Percentiles rank a stretch among this genome's conserved stretches.
Evolutionary conservation across 2,113 vertebrate genomes (phyloP).

Genomic region (Psilopogon haemacephalus): DNA sequence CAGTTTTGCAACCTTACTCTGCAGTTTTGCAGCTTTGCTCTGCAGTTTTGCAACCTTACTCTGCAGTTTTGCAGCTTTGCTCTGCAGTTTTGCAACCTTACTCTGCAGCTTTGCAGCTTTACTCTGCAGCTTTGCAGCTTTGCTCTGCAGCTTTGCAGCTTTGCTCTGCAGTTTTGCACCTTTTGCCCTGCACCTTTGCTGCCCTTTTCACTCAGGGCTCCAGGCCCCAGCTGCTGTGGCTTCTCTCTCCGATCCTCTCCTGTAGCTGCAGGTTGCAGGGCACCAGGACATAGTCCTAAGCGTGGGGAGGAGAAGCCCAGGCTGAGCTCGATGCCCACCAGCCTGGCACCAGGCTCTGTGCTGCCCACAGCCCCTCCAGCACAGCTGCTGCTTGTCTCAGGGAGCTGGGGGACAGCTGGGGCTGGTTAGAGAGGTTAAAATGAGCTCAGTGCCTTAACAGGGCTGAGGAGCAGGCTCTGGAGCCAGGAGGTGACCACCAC

Average conservation of each 20-base stretch:
- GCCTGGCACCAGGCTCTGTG: neutral
- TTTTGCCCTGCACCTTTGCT: too few species aligned
- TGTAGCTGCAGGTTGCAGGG: slow-evolving; percentile 29
- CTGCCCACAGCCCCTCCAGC: fast-evolving
- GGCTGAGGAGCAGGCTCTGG: neutral
- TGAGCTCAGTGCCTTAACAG: neutral
- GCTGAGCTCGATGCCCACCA: neutral
- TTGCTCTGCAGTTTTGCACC: too few species aligned
- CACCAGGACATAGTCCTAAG: slow-evolving; percentile 41
- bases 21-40: too few species aligned
- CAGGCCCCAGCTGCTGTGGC: neutral
- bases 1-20: too few species aligned
- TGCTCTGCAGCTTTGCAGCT: neutral
- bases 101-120: neutral
- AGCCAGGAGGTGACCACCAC: neutral
- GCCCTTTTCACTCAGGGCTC: too few species aligned
- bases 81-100: too few species aligned
- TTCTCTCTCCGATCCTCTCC: fast-evolving
- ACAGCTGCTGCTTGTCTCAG: fast-evolving
- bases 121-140: neutral
- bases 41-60: too few species aligned
- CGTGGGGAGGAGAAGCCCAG: neutral
- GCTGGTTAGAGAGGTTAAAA: fast-evolving
- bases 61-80: too few species aligned
- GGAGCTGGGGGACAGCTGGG: fast-evolving